Evolutionary conservation across 2,113 vertebrate species (phyloP), one percentile per base, ranked within the genome.

Genomic region (Dascyllus trimaculatus): DNA sequence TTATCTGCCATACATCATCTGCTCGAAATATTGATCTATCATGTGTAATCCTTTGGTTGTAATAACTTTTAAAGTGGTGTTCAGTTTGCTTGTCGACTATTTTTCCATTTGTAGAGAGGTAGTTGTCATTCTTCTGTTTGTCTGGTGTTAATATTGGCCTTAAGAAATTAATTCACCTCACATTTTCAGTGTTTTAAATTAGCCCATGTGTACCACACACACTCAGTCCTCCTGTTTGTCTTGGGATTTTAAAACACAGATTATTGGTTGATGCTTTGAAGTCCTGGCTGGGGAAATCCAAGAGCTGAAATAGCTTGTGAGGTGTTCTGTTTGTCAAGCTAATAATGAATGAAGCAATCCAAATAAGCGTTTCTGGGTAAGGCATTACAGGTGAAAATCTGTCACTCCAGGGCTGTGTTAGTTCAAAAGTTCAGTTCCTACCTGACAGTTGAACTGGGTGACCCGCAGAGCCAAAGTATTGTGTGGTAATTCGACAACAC

Each of bases 391-490:
- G 79, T 85, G 58, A 85, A 13, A 65, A 71, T 69, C 46, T 43
- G 14, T 43, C 14, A 43, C 40, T 43, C 11, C 40, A 43, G 40
- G 40, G 40, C 40, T 15, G 2, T 14, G 32, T 15, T 3, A 43
- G 40, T 43, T 93, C 78, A 89, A 79, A 77, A 90, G 90, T 91
- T 91, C 78, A 88, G 69, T 79, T 78, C 53, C 57, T 67, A 74
- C 58, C 45, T 82, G 59, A 70, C 69, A 51, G 38, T 52, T 86
- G 85, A 90, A 90, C 84, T 67, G 6, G 18, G 29, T 51, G 78
- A 91, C 81, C 66, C 63, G 25, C 60, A 22, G 53, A 62, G 71
- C 48, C 61, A 45, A 25, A 11, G 54, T 46, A 70, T 75, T 21
- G 46, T 59, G 7, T 64, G 54, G 57, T 61, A 57, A 70, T 38